Evolutionary conservation across 2,797 vertebrate genomes (phyloP).

Genomic region (Clarias fuscus): DNA sequence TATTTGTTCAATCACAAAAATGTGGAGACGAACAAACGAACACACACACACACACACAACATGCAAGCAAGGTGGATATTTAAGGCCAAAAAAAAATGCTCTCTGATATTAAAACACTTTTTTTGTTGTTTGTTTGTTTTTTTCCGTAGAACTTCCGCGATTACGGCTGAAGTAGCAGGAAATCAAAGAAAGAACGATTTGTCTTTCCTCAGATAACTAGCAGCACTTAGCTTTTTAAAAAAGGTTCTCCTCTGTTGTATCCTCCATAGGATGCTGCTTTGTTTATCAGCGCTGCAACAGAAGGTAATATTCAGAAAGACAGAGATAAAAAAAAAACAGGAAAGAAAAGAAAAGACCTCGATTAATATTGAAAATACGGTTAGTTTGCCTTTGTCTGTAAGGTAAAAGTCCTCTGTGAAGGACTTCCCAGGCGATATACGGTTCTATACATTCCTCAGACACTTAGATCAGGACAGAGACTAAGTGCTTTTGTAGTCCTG

Average conservation of each 20-base stretch:
- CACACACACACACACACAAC: no score
- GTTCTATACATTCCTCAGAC: neutral
- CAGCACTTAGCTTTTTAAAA: neutral
- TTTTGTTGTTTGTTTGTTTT: neutral
- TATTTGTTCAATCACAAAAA: no score
- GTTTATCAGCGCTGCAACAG: neutral
- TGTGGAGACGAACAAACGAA: no score
- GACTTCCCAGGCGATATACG: neutral
- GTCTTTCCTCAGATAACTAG: neutral
- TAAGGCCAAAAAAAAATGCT: neutral
- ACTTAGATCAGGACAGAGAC: neutral
- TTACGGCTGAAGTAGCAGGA: neutral
- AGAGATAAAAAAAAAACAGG: neutral
- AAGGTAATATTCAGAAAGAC: neutral
- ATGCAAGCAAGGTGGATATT: no score
- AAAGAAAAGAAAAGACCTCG: neutral
- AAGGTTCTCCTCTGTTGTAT: neutral
- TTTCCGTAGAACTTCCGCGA: no score
- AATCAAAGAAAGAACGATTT: neutral
- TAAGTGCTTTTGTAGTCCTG: neutral
- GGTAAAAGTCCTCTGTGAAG: neutral
- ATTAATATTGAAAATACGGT: neutral
- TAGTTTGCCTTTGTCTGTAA: neutral
- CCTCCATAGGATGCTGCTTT: neutral
- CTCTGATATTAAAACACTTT: neutral